A percentile compares a stretch with the other conserved stretches of the same genome.
Conservation (phyloP, 2,113 vertebrate genomes). For the Budorcas taxicolor region DNA sequence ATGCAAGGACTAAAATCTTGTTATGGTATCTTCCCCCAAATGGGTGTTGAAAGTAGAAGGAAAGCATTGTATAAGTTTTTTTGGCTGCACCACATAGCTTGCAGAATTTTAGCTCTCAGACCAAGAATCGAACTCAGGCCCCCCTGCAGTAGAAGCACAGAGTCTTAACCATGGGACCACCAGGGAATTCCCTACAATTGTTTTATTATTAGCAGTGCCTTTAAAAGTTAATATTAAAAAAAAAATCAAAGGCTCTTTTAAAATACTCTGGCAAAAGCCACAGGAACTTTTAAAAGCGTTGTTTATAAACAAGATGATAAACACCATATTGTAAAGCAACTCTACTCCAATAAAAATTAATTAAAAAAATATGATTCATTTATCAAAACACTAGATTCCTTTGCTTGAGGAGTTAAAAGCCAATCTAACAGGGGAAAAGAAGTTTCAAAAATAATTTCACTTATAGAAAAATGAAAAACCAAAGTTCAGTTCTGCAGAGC, state of each 20-base stretch:
- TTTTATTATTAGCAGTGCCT: not conserved
- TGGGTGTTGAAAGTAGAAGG: not conserved
- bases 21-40: not conserved
- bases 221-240: not conserved
- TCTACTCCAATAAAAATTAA: not conserved
- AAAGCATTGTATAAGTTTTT: not conserved
- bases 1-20: not conserved
- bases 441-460: not conserved
- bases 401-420: conserved; percentile 10
- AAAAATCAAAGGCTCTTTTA: not conserved
- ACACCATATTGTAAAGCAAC: not conserved
- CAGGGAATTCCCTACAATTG: not conserved
- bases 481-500: not conserved
- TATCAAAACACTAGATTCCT: not conserved
- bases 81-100: not conserved
- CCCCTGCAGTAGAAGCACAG: not conserved
- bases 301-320: not conserved
- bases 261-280: not conserved
- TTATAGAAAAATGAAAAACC: not conserved
- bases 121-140: not conserved
- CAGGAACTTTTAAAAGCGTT: not conserved
- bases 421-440: not conserved
- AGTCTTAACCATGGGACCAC: not conserved
- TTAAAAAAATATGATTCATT: not conserved
- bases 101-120: not conserved